phyloP scores from a whole-genome alignment of 2,113 vertebrate genomes.

The Anhinga anhinga region DNA sequence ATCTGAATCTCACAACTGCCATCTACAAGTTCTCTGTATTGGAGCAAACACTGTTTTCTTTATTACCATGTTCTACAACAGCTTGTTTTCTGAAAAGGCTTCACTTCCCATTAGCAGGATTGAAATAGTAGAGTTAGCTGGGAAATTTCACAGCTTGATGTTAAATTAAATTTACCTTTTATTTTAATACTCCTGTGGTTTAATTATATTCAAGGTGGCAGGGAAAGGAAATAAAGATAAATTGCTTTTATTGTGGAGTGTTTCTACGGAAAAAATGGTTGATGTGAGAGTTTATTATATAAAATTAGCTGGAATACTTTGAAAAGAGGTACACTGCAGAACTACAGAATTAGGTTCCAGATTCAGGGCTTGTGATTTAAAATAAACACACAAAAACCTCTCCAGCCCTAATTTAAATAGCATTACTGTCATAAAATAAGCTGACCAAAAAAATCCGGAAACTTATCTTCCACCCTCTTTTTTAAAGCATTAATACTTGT shows the following conservation, averaged over 20 bases:
- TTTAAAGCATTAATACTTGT: background rate
- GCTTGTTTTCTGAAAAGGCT: background rate
- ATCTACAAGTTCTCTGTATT: accelerated
- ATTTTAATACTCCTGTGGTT: background rate
- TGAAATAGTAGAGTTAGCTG: background rate
- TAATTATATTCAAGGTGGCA: background rate
- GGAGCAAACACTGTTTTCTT: background rate
- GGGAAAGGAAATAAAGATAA: background rate
- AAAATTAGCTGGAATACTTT: background rate
- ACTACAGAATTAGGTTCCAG: background rate
- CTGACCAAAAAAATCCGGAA: background rate
- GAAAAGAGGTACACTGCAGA: background rate
- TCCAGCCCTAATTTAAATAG: background rate
- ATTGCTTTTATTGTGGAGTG: background rate
- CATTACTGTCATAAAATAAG: background rate
- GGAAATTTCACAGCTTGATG: background rate
- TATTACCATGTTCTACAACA: background rate
- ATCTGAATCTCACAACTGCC: background rate
- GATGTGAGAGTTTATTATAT: background rate
- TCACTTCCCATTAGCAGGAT: background rate
- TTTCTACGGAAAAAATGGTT: background rate
- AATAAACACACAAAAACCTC: background rate
- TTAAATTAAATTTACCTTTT: background rate
- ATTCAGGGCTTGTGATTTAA: background rate
- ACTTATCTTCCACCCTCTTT: background rate